phyloP scores from a whole-genome alignment of 2,888 invertebrate genomes.

The Meandrusa payeni region DNA sequence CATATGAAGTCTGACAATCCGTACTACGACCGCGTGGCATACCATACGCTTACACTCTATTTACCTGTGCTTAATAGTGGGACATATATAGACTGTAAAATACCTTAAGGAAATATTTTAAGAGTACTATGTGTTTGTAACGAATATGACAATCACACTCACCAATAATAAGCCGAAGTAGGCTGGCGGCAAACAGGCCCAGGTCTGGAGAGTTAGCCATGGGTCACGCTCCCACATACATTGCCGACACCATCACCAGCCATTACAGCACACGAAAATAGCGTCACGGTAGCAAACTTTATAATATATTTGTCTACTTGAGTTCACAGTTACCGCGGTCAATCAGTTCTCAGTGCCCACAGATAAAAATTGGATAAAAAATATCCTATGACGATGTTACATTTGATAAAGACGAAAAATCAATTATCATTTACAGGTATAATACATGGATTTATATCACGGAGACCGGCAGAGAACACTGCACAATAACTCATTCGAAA shows the following conservation, averaged over 20 bases:
- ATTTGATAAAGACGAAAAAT: conserved; percentile 6
- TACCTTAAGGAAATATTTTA: too few species aligned
- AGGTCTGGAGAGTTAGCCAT: conserved; percentile 83
- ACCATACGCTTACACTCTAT: too few species aligned
- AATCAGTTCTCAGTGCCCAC: too few species aligned
- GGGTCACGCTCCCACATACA: conserved; percentile 59
- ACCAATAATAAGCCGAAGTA: conserved; percentile 83
- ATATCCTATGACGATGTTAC: too few species aligned
- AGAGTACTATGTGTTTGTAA: too few species aligned
- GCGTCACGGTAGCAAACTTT: conserved; percentile 27
- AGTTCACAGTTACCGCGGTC: conserved; percentile 16
- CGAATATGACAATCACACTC: conserved; percentile 49
- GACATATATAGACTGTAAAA: too few species aligned
- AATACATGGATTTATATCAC: conserved; percentile 36
- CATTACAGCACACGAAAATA: conserved; percentile 52
- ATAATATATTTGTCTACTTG: conserved; percentile 23
- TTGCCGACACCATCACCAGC: conserved; percentile 52
- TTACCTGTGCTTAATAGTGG: too few species aligned
- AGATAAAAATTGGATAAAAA: too few species aligned
- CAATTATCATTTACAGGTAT: conserved; percentile 13
- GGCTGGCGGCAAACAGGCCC: conserved; percentile 81
- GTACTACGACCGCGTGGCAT: too few species aligned
- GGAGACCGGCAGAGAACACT: conserved; percentile 53
- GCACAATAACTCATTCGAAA: conserved; percentile 75
- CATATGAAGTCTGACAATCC: too few species aligned